Conservation (phyloP, 2,113 vertebrate genomes). For the Ailurus styani region DNA sequence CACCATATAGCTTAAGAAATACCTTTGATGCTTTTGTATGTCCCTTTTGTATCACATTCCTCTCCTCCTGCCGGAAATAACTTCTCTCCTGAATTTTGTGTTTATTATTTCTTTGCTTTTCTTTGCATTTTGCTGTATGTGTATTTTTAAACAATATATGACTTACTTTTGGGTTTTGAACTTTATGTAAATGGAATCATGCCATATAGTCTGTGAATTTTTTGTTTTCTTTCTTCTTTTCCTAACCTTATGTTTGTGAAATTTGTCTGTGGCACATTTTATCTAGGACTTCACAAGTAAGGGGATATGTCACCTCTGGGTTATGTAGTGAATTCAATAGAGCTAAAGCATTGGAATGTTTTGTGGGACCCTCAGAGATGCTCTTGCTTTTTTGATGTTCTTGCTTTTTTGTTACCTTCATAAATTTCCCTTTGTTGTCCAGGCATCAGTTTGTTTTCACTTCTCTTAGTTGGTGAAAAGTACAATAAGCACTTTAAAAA, state of each 20-base stretch:
- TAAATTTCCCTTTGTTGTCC: neutral
- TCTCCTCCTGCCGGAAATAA: neutral
- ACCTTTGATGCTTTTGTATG: neutral
- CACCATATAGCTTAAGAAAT: neutral
- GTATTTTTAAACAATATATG: slow-evolving; percentile 3
- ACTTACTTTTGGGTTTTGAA: slow-evolving; percentile 6
- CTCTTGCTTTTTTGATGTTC: neutral
- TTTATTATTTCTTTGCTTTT: neutral
- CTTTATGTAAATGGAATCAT: neutral
- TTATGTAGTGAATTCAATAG: neutral
- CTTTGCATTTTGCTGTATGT: neutral
- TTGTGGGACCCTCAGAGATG: neutral
- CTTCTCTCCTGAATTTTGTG: neutral
- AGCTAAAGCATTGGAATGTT: neutral
- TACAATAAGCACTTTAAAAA: neutral
- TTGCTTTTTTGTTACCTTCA: neutral
- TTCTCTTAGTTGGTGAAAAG: neutral
- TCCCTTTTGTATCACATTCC: neutral
- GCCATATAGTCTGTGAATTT: neutral
- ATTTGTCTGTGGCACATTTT: neutral
- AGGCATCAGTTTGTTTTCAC: neutral
- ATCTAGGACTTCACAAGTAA: neutral
- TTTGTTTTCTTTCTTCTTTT: neutral
- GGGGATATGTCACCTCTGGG: neutral
- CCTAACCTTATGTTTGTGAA: neutral